phyloP scores from a whole-genome alignment of 2,888 invertebrate genomes.

The Diplolepis rosae region DNA sequence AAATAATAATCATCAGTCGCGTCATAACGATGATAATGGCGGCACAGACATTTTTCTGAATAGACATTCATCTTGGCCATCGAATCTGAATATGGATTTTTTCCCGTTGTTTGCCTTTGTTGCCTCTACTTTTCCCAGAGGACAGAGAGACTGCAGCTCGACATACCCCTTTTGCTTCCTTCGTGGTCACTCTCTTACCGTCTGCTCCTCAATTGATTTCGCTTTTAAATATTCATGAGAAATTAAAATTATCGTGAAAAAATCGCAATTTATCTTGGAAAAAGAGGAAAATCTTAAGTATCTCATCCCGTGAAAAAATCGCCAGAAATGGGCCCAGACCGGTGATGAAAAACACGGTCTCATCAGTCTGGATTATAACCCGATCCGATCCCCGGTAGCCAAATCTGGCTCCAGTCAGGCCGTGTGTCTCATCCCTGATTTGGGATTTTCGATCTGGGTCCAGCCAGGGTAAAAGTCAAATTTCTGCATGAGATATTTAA shows the following conservation, averaged over 20 bases:
- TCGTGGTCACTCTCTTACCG: conserved; percentile 17
- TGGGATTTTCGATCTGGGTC: too few species aligned
- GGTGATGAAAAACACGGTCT: too few species aligned
- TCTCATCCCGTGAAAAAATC: too few species aligned
- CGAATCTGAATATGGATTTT: conserved; percentile 69
- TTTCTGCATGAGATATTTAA: too few species aligned
- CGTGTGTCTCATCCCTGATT: too few species aligned
- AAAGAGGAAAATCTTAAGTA: too few species aligned
- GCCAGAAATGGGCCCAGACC: too few species aligned
- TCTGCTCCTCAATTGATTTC: conserved; percentile 18
- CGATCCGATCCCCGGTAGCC: too few species aligned
- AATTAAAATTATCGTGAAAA: too few species aligned
- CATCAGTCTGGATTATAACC: too few species aligned
- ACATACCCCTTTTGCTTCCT: conserved; percentile 23
- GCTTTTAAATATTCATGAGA: conserved; percentile 2
- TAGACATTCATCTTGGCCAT: conserved; percentile 56
- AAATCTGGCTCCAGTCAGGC: too few species aligned
- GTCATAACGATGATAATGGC: conserved; percentile 60
- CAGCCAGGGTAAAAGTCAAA: too few species aligned
- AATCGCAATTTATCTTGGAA: not conserved
- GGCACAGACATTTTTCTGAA: conserved; percentile 48
- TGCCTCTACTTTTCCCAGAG: conserved; percentile 45
- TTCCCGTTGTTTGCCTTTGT: conserved; percentile 65
- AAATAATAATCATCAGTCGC: conserved; percentile 50
- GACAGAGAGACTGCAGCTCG: conserved; percentile 18